Evolutionary conservation across 2,888 invertebrate genomes (phyloP).

Genomic region (Nephrotoma appendiculata): DNA sequence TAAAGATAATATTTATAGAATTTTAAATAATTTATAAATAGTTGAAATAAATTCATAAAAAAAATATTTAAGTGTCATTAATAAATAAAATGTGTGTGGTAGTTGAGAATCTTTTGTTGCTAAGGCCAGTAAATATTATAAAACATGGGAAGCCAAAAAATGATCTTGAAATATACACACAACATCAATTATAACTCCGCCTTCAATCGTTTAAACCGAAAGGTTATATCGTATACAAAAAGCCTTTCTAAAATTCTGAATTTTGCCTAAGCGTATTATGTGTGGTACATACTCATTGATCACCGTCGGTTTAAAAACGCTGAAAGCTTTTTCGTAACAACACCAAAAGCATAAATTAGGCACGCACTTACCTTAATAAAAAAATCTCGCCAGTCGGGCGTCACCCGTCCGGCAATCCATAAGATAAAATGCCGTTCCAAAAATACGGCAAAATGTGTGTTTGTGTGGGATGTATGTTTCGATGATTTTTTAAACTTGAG

Average conservation of each 20-base stretch:
- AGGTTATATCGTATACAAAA: too few relatives aligned
- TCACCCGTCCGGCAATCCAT: constrained; percentile 37
- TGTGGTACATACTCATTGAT: too few relatives aligned
- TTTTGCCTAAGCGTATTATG: too few relatives aligned
- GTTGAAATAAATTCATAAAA: background rate
- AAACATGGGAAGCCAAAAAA: background rate
- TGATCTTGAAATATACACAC: constrained; percentile 6
- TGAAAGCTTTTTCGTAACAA: background rate
- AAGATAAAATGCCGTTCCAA: constrained; percentile 23
- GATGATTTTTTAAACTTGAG: background rate
- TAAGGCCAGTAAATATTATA: too few relatives aligned
- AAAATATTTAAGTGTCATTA: background rate
- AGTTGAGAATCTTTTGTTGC: too few relatives aligned
- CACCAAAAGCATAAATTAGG: background rate
- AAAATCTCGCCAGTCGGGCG: constrained; percentile 37
- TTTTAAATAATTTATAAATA: background rate
- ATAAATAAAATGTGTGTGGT: too few relatives aligned
- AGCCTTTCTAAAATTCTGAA: too few relatives aligned
- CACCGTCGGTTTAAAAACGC: background rate
- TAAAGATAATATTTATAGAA: background rate
- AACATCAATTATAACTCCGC: background rate
- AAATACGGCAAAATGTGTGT: background rate
- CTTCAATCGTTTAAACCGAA: background rate
- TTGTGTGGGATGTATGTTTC: background rate
- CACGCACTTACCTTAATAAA: constrained; percentile 32